Percentiles rank a stretch among this genome's conserved stretches.
These are phyloP conservation scores for Geophilus truncorum DNA, from an alignment of 2,888 invertebrate genomes.

Conservation along the genomic window DNA sequence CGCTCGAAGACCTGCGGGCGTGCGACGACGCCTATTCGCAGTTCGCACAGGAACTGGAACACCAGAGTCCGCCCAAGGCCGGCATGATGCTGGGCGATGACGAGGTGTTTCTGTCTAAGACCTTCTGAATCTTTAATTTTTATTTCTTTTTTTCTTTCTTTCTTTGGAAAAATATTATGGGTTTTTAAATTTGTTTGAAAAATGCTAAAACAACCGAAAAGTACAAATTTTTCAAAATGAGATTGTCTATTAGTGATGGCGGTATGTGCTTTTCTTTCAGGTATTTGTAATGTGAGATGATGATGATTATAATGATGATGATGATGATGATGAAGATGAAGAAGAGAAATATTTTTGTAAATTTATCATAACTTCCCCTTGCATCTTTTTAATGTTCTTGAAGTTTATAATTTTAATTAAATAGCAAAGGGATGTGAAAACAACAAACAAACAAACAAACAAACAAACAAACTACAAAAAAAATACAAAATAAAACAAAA, in stretches of 20 bases:
- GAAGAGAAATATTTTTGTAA: conserved; percentile 23
- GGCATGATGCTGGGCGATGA: background rate
- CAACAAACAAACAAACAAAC: background rate
- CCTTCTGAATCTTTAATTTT: background rate
- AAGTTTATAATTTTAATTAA: background rate
- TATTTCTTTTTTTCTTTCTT: background rate
- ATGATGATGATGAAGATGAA: background rate
- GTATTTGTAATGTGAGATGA: too few relatives aligned
- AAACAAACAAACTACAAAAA: background rate
- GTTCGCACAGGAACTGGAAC: conserved; percentile 39
- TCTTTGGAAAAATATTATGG: background rate
- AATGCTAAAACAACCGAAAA: background rate
- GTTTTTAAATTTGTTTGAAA: too few relatives aligned
- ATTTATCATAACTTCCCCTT: conserved; percentile 6
- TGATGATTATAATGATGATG: too few relatives aligned
- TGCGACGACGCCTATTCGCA: conserved; percentile 43
- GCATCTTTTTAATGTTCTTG: background rate
- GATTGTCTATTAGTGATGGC: too few relatives aligned
- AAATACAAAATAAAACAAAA: background rate
- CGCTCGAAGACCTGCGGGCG: conserved; percentile 41
- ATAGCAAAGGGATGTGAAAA: background rate
- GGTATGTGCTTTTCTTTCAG: background rate
- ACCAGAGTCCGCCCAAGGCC: background rate
- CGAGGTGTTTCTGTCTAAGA: background rate
- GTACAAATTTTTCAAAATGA: background rate